Evolutionary conservation across 1,140 invertebrate genomes (phyloP), one percentile per base, ranked within the genome.

Genomic region (Gerris buenoi): DNA sequence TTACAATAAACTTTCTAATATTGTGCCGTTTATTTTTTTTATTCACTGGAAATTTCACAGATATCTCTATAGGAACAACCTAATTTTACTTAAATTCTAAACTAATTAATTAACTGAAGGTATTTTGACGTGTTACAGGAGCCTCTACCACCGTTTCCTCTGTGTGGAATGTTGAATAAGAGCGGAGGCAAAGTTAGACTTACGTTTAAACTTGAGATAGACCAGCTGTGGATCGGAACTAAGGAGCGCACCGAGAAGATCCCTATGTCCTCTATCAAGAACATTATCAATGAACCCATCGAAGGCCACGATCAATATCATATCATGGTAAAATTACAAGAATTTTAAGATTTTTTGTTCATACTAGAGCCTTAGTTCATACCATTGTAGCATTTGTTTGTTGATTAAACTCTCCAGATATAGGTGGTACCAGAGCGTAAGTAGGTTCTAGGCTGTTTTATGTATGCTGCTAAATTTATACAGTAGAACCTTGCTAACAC

Each of bases 221-320:
- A 95, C 77, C 90, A 96, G 76, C 77, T 96, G 5, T 96, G 93
- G 93, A 86, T 95, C 64, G 91, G 92, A 58, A 95, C 92, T 22
- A 95, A 94, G 81, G 92, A 96, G 79, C 81, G 92, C 72, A 96
- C 93, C 70, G 91, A 95, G 73, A 96, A 95, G 80, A 83, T 96
- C 74, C 84, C 88, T 68, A 93, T 96, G 88, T 89, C 85, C 72
- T 89, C 90, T 27, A 95, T 96, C 70, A 92, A 93, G 80, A 86
- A 85, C 78, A 83, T 92, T 70, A 81, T 88, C 18, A 86, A 79
- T 75, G 92, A 96, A 81, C 84, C 91, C 22, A 93, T 96, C 72
- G 88, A 89, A 77, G 91, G 88, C 67, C 86, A 92, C 81, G 91
- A 93, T 74, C 88, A 95, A 77, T 95, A 96, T 83, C 92, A 95